Conservation (phyloP, 2,797 vertebrate species). For the Oophaga sylvatica region DNA sequence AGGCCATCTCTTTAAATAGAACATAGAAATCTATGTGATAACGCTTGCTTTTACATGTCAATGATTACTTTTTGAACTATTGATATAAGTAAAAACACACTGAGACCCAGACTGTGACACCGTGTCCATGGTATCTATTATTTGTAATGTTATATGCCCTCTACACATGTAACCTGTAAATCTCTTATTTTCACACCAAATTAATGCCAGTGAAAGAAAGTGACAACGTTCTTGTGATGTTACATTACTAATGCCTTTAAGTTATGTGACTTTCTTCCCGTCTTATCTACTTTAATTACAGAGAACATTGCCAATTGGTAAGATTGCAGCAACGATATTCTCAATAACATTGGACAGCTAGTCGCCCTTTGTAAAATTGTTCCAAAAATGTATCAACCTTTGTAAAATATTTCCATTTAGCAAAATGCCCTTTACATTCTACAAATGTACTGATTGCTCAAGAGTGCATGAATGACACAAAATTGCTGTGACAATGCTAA, state of each 20-base stretch:
- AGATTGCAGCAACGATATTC: conserved; percentile 7
- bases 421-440: conserved; percentile 41
- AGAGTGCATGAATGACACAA: conserved; percentile 59
- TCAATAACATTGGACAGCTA: conserved; percentile 28
- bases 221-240: neutral
- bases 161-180: neutral
- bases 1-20: neutral
- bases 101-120: neutral
- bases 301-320: neutral
- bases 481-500: conserved; percentile 54
- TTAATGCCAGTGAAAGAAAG: neutral
- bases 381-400: conserved; percentile 36
- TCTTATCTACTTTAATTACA: conserved; percentile 12
- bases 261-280: neutral
- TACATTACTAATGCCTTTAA: neutral
- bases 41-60: too few relatives aligned
- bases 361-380: conserved; percentile 18
- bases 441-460: conserved; percentile 40
- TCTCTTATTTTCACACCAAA: neutral
- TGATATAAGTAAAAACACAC: neutral
- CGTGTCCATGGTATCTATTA: neutral
- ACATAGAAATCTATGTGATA: neutral
- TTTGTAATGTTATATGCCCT: neutral
- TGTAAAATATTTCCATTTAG: conserved; percentile 51
- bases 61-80: neutral